These are phyloP conservation scores for Gadopsis marmoratus DNA, from an alignment of 2,797 vertebrate species.

Conservation along the genomic window DNA sequence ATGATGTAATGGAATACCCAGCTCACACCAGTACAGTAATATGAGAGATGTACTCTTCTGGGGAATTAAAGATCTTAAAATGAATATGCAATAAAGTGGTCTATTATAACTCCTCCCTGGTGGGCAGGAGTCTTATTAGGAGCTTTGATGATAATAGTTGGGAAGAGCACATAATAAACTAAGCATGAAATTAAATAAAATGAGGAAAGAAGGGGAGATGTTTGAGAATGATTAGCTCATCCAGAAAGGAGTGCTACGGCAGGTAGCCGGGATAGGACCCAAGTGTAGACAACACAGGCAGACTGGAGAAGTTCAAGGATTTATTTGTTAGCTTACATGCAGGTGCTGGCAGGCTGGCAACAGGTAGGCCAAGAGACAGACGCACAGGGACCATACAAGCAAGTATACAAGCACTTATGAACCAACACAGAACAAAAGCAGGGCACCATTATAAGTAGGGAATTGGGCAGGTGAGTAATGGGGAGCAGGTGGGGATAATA, in stretches of 20 bases:
- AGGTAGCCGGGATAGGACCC: no score
- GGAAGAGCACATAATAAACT: slow-evolving; percentile 14
- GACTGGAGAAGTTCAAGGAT: no score
- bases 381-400: no score
- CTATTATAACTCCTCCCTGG: slow-evolving; percentile 71
- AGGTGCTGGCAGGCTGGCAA: no score
- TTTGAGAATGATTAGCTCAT: slow-evolving; percentile 21
- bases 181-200: slow-evolving; percentile 22
- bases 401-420: no score
- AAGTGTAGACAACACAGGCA: no score
- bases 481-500: no score
- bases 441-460: no score
- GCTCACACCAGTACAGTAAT: slow-evolving; percentile 51
- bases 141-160: slow-evolving; percentile 50
- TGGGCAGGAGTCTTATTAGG: slow-evolving; percentile 68
- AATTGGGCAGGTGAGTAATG: no score
- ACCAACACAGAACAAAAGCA: no score
- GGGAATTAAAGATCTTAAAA: slow-evolving; percentile 78
- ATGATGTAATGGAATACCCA: slow-evolving; percentile 77
- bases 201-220: slow-evolving; percentile 5
- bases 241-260: background rate
- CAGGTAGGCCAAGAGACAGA: no score
- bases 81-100: slow-evolving; percentile 66
- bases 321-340: no score
- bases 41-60: slow-evolving; percentile 69